Percentiles rank a stretch among this genome's conserved stretches.
These are phyloP conservation scores for Olivierus martensii DNA, from an alignment of 1,140 invertebrate genomes.

Conservation along the genomic window DNA sequence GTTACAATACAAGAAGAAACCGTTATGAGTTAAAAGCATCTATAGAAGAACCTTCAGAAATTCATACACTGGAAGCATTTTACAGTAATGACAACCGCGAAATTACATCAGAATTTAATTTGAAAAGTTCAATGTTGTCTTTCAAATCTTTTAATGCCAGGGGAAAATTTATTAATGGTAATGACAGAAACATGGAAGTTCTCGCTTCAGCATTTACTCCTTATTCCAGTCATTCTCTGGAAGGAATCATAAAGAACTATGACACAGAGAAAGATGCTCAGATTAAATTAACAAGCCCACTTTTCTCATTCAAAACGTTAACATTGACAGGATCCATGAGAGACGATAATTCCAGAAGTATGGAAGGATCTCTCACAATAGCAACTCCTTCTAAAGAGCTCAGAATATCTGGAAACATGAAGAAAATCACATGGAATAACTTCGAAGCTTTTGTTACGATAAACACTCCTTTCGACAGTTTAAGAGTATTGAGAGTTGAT, in stretches of 20 bases:
- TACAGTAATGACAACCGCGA: neutral
- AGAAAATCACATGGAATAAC: conserved; percentile 16
- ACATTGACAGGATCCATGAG: conserved; percentile 5
- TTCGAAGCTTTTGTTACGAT: conserved; percentile 22
- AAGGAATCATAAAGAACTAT: conserved; percentile 8
- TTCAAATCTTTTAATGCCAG: conserved; percentile 1
- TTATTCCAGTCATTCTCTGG: neutral
- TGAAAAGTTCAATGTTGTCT: conserved; percentile 1
- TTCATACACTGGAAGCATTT: too few species aligned
- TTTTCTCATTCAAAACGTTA: conserved; percentile 1
- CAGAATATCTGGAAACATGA: conserved; percentile 13
- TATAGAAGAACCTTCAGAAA: too few species aligned
- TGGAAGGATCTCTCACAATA: conserved; percentile 4
- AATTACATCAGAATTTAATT: neutral
- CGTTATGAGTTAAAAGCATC: too few species aligned
- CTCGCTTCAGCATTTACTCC: conserved; percentile 4
- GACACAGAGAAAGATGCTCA: conserved; percentile 6
- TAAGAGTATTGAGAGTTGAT: conserved; percentile 18
- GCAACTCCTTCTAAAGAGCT: conserved; percentile 4
- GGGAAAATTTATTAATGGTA: conserved; percentile 13
- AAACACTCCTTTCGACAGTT: conserved; percentile 20
- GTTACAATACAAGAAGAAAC: too few species aligned
- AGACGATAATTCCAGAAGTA: neutral
- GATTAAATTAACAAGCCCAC: conserved; percentile 5
- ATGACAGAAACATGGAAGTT: conserved; percentile 17